Evolutionary conservation across 2,797 vertebrate species (phyloP), one percentile per base, ranked within the genome.

Genomic region (Typhlichthys subterraneus): DNA sequence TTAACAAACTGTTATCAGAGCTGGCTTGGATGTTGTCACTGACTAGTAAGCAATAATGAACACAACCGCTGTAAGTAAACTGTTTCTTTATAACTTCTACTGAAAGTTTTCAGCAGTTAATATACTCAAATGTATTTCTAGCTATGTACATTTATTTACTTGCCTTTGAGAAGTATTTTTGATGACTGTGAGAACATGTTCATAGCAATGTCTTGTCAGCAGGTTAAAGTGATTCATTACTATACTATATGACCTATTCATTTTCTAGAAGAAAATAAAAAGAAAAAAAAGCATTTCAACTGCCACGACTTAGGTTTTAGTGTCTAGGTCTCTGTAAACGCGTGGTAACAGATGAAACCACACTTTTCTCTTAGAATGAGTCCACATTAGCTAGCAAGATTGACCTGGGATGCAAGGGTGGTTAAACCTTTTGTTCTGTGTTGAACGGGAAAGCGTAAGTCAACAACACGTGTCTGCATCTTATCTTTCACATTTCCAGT

Each of bases 11-110:
- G n/a, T 50, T 11, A 12, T n/a, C 15, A 12, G 5, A 53, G 13
- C 42, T 53, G 19, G 0, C 0, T 29, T 51, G 64, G 72, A 67
- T 45, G 47, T 12, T 72, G 17, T 17, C 10, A 45, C 48, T 38
- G 8, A 10, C 9, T 58, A 45, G 62, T 67, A 15, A 12, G 47
- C 55, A 15, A 73, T 45, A 49, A 88, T 87, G 85, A 87, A 64
- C 69, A 70, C 77, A 38, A 76, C 31, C 33, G 65, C 75, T 72
- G 89, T 91, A 71, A 91, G 89, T 90, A 57, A 38, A 3, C 33
- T 15, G 14, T 38, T 59, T 15, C 42, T 15, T 42, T 13, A 45
- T 42, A 17, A 1, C 23, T 56, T 10, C 15, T 6, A 38, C 3
- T 17, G 9, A 13, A n/a, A 19, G 13, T 33, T 55, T 13, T 6